A percentile compares a stretch with the other conserved stretches of the same genome.
phyloP scores from a whole-genome alignment of 2,888 invertebrate species.

The Agonum fuliginosum region DNA sequence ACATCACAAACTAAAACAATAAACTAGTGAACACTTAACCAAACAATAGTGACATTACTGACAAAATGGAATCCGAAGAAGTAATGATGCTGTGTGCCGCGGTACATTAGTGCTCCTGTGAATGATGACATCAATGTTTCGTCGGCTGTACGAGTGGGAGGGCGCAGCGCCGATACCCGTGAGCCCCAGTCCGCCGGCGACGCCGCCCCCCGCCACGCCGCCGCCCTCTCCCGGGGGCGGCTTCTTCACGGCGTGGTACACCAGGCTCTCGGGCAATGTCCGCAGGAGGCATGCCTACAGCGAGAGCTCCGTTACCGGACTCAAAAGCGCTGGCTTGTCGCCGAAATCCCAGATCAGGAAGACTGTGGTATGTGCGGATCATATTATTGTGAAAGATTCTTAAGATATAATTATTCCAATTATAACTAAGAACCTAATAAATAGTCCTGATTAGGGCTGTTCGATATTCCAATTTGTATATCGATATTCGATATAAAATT shows the following conservation, averaged over 20 bases:
- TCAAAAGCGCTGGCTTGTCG: slow-evolving; percentile 62
- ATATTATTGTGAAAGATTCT: too few relatives aligned
- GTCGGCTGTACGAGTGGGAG: slow-evolving; percentile 66
- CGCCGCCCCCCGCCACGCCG: slow-evolving; percentile 67
- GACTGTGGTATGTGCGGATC: slow-evolving; percentile 66
- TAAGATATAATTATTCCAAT: too few relatives aligned
- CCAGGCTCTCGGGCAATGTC: slow-evolving; percentile 67
- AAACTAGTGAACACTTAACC: too few relatives aligned
- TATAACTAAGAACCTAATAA: too few relatives aligned
- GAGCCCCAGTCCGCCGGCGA: slow-evolving; percentile 65
- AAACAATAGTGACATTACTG: too few relatives aligned
- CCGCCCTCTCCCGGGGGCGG: slow-evolving; percentile 65
- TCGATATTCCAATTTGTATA: too few relatives aligned
- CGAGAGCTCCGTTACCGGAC: neutral
- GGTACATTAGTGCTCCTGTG: neutral
- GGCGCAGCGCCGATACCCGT: slow-evolving; percentile 62
- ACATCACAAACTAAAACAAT: too few relatives aligned
- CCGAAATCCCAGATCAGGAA: slow-evolving; percentile 67
- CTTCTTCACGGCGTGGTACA: slow-evolving; percentile 68
- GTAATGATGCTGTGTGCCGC: too few relatives aligned
- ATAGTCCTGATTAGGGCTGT: too few relatives aligned
- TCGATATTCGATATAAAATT: too few relatives aligned
- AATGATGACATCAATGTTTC: slow-evolving; percentile 64
- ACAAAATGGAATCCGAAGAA: slow-evolving; percentile 17
- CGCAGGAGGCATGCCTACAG: slow-evolving; percentile 63